Percentiles rank a stretch among this genome's conserved stretches.
phyloP scores from a whole-genome alignment of 2,888 invertebrate species.

The Lagria hirta region DNA sequence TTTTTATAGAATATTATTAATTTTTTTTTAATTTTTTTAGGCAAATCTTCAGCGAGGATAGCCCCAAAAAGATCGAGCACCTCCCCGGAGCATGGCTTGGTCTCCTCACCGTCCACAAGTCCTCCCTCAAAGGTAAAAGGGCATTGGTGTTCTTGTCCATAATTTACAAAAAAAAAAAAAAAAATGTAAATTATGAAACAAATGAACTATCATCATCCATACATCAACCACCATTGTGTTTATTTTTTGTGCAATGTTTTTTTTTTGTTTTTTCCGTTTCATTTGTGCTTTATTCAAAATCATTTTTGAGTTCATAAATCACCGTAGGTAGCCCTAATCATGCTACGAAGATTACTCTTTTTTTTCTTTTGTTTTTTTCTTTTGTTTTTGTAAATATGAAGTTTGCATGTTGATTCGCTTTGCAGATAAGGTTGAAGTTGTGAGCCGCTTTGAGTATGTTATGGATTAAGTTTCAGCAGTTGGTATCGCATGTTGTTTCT shows the following conservation, averaged over 20 bases:
- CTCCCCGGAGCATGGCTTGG: conserved; percentile 52
- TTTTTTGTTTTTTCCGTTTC: conserved; percentile 18
- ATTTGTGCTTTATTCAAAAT: conserved; percentile 11
- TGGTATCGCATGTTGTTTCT: no score
- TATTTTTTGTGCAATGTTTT: conserved; percentile 50
- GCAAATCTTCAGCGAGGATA: conserved; percentile 55
- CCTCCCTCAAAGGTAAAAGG: conserved; percentile 57
- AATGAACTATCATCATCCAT: conserved; percentile 8
- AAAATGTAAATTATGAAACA: no score
- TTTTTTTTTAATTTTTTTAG: conserved; percentile 48
- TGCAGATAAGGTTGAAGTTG: no score
- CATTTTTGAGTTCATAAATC: conserved; percentile 13
- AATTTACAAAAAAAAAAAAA: no score
- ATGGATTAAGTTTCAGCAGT: no score
- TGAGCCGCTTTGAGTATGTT: no score
- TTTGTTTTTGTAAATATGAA: no score
- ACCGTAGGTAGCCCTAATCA: conserved; percentile 8
- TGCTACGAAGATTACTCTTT: conserved; percentile 1
- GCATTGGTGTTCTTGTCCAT: no score
- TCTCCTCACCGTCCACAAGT: conserved; percentile 54
- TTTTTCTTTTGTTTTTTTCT: no score
- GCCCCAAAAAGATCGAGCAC: conserved; percentile 56
- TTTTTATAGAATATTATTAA: no score
- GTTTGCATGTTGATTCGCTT: no score
- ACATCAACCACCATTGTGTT: conserved; percentile 25